Conservation (phyloP, 2,797 vertebrate genomes). For the Aeoliscus strigatus region DNA sequence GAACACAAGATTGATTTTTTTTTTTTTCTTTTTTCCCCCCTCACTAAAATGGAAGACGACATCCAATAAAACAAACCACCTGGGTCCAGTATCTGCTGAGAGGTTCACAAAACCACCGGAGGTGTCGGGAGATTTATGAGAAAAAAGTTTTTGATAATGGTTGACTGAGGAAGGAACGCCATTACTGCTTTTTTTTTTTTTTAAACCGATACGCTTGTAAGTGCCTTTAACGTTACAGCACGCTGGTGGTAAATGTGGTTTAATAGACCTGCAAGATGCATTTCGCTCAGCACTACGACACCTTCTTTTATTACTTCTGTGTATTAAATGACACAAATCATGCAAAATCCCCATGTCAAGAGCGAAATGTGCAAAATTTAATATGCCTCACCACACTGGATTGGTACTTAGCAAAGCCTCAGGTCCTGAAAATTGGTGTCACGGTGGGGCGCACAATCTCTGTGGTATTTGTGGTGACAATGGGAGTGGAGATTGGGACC, state of each 20-base stretch:
- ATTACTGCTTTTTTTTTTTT: constrained; percentile 1
- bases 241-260: constrained; percentile 1
- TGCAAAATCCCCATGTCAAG: constrained; percentile 26
- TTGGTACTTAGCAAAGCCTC: constrained; percentile 39
- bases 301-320: constrained; percentile 6
- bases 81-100: too few species aligned
- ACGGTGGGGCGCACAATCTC: constrained; percentile 37
- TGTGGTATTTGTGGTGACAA: constrained; percentile 36
- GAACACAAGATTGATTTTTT: too few species aligned
- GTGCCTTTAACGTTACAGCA: background rate
- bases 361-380: constrained; percentile 26
- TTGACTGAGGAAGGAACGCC: background rate
- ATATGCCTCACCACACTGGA: constrained; percentile 27
- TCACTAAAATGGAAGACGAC: too few species aligned
- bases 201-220: background rate
- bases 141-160: constrained; percentile 4
- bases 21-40: too few species aligned
- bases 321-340: constrained; percentile 15
- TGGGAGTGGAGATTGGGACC: constrained; percentile 36
- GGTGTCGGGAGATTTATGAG: constrained; percentile 17
- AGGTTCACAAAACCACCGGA: too few species aligned
- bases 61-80: too few species aligned
- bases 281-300: constrained; percentile 3
- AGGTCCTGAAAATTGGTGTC: constrained; percentile 36
- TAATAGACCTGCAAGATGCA: constrained; percentile 6